Base-by-base conservation (phyloP, 2,113 vertebrate genomes). In the Smithornis capensis region DNA sequence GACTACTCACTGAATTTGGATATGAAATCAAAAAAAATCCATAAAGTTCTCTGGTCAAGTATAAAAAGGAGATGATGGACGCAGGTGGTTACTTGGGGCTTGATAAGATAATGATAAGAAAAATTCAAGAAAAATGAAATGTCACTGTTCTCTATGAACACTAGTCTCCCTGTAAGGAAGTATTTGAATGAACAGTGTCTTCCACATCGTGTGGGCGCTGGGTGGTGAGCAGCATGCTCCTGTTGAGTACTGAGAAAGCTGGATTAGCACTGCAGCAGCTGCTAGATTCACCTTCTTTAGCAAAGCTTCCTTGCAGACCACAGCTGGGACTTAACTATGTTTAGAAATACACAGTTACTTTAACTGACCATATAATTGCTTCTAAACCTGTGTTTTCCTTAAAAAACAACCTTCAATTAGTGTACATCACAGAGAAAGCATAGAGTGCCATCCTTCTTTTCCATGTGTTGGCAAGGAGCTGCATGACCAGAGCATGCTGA, bases 121-220 rank as follows among this genome's bases (percentile, higher is more conserved):
- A 95, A 53, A 31, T 33, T 44, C 6, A 33, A 44, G 24, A 29
- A 27, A 64, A 49, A n/a, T 13, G 14, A 2, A 37, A 40, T 9
- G 42, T 78, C 17, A 19, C 56, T 28, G 3, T 67, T 68, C n/a
- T 63, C 31, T 33, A 15, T 16, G 12, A 12, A 0, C 19, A 9
- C 9, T 19, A 65, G 47, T n/a, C 4, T 76, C 38, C n/a, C 40
- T 38, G 13, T 31, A 29, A 81, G 52, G 71, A 62, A 77, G 9
- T 7, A 14, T 1, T 25, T 2, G 5, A 40, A 71, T n/a, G 31
- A 57, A 0, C 17, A 12, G 64, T 2, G 19, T 6, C 28, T 85
- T 52, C 29, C 28, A 4, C 19, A 1, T 7, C 0, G 0, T 31
- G n/a, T 6, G 7, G 1, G 4, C 0, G 0, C 31, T 21, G 57